Conservation (phyloP, 2,113 vertebrate species). For the Brachyistius frenatus region DNA sequence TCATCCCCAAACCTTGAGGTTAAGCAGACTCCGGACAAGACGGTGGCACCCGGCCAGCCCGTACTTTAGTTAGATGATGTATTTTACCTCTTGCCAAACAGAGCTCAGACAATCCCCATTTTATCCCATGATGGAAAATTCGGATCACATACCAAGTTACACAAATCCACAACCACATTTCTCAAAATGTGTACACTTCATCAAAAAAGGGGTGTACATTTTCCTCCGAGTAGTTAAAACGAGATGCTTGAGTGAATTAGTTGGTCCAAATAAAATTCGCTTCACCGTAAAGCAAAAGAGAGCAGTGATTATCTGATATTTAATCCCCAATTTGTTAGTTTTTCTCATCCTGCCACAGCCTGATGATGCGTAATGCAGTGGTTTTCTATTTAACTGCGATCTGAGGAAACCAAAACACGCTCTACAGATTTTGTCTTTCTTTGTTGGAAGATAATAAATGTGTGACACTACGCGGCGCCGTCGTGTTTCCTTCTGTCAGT, state of each 20-base stretch:
- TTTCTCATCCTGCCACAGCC: slow-evolving; percentile 49
- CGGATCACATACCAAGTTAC: slow-evolving; percentile 67
- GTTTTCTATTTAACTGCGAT: slow-evolving; percentile 44
- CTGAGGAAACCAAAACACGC: slow-evolving; percentile 13
- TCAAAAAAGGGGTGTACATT: slow-evolving; percentile 55
- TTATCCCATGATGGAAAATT: slow-evolving; percentile 80
- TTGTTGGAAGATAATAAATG: slow-evolving; percentile 27
- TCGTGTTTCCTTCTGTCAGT: slow-evolving; percentile 32
- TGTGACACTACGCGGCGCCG: background rate
- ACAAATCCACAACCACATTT: slow-evolving; percentile 65
- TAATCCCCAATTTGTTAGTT: slow-evolving; percentile 60
- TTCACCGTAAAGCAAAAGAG: slow-evolving; percentile 56
- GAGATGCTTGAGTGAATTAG: slow-evolving; percentile 56
- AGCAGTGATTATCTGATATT: slow-evolving; percentile 58
- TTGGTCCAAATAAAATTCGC: slow-evolving; percentile 53
- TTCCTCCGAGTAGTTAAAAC: slow-evolving; percentile 65
- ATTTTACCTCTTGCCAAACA: slow-evolving; percentile 71
- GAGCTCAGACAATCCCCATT: slow-evolving; percentile 67
- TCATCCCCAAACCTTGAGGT: slow-evolving; percentile 64
- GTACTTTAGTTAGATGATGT: slow-evolving; percentile 72
- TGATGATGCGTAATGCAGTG: slow-evolving; percentile 28
- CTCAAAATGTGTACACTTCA: slow-evolving; percentile 62
- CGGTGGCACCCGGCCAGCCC: slow-evolving; percentile 69
- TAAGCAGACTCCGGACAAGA: slow-evolving; percentile 66
- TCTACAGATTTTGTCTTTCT: slow-evolving; percentile 16